phyloP scores from a whole-genome alignment of 2,888 invertebrate species.

The Panzeria rudis region DNA sequence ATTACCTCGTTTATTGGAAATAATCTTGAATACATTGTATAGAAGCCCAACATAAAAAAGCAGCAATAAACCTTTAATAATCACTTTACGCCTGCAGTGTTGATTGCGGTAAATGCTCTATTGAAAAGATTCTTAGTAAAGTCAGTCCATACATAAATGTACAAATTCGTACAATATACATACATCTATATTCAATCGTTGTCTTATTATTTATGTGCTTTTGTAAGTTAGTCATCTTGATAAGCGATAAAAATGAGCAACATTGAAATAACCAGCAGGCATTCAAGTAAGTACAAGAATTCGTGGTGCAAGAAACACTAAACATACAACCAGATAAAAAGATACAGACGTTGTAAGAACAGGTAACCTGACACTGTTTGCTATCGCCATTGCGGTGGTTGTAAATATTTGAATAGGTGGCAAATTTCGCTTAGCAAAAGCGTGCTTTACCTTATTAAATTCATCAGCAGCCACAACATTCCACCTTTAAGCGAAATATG shows the following conservation, averaged over 20 bases:
- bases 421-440: constrained; percentile 68
- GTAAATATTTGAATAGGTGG: constrained; percentile 71
- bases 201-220: constrained; percentile 69
- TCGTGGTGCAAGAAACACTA: constrained; percentile 47
- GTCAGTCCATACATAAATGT: not conserved
- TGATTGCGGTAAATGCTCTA: constrained; percentile 68
- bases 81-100: constrained; percentile 69
- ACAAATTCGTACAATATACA: not conserved
- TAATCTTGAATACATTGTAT: constrained; percentile 1
- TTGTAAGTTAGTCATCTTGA: constrained; percentile 73
- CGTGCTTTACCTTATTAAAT: constrained; percentile 51
- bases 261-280: constrained; percentile 70
- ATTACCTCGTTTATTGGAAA: constrained; percentile 35
- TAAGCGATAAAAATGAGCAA: constrained; percentile 72
- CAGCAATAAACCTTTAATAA: constrained; percentile 55
- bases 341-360: constrained; percentile 46
- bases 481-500: not conserved
- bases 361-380: constrained; percentile 69
- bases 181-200: constrained; percentile 54
- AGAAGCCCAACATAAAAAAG: constrained; percentile 22
- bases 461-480: constrained; percentile 28
- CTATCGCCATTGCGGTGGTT: constrained; percentile 66
- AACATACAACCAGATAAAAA: constrained; percentile 42
- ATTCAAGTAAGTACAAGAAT: constrained; percentile 20
- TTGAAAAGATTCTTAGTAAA: constrained; percentile 54